A percentile compares a stretch with the other conserved stretches of the same genome.
phyloP scores from a whole-genome alignment of 2,888 invertebrate species.

The Yponomeuta plumbellus region DNA sequence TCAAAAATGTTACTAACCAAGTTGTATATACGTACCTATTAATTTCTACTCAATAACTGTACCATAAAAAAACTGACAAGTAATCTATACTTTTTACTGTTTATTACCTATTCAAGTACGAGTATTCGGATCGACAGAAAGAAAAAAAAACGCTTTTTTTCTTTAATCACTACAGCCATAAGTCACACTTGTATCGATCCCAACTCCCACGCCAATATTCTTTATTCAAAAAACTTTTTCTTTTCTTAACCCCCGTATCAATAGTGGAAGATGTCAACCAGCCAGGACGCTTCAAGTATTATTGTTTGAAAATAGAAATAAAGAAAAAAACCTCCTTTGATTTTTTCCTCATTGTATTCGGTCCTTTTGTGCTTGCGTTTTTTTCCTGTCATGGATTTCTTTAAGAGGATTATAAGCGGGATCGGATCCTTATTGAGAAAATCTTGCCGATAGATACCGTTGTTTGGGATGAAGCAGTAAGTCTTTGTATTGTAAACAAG shows the following conservation, averaged over 20 bases:
- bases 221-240: constrained; percentile 16
- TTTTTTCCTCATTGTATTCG: constrained; percentile 19
- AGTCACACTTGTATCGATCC: constrained; percentile 29
- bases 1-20: no score
- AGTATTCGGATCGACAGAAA: background rate
- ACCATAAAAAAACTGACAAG: no score
- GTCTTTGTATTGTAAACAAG: background rate
- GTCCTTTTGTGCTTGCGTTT: constrained; percentile 19
- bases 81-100: background rate
- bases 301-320: constrained; percentile 16
- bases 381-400: constrained; percentile 18
- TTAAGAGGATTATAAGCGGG: constrained; percentile 54
- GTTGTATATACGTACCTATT: no score
- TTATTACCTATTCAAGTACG: background rate
- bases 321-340: constrained; percentile 15
- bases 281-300: constrained; percentile 15
- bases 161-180: constrained; percentile 18
- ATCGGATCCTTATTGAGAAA: constrained; percentile 42
- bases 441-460: constrained; percentile 31
- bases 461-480: constrained; percentile 11
- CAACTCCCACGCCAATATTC: constrained; percentile 30
- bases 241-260: constrained; percentile 16
- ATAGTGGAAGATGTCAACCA: constrained; percentile 20
- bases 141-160: background rate
- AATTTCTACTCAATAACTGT: no score